Evolutionary conservation across 2,797 vertebrate genomes (phyloP).

Genomic region (Characodon lateralis): DNA sequence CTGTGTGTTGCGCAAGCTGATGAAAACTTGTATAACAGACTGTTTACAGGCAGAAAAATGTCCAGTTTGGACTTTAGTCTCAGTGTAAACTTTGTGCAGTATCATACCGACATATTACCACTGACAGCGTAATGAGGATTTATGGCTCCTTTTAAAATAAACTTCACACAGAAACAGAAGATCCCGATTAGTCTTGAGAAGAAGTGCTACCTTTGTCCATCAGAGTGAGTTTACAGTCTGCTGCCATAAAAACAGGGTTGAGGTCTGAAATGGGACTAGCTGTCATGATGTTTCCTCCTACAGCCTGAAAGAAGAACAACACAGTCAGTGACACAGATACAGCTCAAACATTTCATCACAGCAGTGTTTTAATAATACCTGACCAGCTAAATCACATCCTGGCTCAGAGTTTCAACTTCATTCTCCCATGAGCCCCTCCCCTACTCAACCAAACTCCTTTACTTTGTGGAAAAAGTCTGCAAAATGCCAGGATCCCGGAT

Average conservation of each 20-base stretch:
- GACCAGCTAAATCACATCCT: too few relatives aligned
- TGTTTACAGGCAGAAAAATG: background rate
- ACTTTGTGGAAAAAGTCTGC: too few relatives aligned
- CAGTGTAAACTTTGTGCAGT: too few relatives aligned
- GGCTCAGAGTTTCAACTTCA: too few relatives aligned
- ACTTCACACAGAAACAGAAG: background rate
- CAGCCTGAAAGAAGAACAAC: slow-evolving; percentile 76
- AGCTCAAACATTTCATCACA: too few relatives aligned
- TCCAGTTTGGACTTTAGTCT: slow-evolving; percentile 4
- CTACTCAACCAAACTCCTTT: too few relatives aligned
- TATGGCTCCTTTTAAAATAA: too few relatives aligned
- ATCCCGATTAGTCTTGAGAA: background rate
- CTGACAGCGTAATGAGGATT: too few relatives aligned
- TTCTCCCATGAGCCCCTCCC: too few relatives aligned
- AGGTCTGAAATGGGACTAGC: slow-evolving; percentile 98
- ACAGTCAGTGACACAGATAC: background rate
- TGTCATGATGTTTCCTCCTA: slow-evolving; percentile 97
- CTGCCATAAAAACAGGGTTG: slow-evolving; percentile 94
- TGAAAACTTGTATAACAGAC: background rate
- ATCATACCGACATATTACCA: too few relatives aligned
- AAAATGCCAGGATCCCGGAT: too few relatives aligned
- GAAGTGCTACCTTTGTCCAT: slow-evolving; percentile 82
- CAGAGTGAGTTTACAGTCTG: slow-evolving; percentile 85
- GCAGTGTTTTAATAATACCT: too few relatives aligned
- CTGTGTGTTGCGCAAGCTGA: background rate